Percentiles rank a stretch among this genome's conserved stretches.
These are phyloP conservation scores for Neocrepidodera transversa DNA, from an alignment of 2,888 invertebrate genomes.

Conservation along the genomic window DNA sequence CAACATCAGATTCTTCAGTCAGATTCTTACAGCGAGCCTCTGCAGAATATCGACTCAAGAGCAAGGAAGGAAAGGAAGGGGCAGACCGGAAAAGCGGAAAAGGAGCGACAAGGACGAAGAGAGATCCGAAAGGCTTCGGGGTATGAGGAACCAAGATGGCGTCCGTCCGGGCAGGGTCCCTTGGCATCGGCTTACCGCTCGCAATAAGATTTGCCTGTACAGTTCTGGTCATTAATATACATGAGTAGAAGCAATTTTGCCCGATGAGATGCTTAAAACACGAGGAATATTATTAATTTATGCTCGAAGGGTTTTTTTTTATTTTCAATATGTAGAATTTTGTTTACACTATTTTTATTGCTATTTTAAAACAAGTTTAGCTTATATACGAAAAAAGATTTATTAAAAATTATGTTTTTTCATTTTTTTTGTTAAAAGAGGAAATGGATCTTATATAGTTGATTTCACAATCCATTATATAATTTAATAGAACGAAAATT, in stretches of 20 bases:
- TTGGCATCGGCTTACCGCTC: conserved; percentile 59
- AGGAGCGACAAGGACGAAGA: conserved; percentile 52
- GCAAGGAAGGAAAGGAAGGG: conserved; percentile 53
- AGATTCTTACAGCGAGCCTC: conserved; percentile 56
- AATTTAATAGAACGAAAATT: too few species aligned
- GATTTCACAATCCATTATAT: too few species aligned
- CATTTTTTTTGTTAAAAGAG: too few species aligned
- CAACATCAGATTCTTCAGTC: conserved; percentile 52
- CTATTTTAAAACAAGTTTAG: too few species aligned
- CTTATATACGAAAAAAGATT: too few species aligned
- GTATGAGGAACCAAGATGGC: conserved; percentile 57
- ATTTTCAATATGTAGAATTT: too few species aligned
- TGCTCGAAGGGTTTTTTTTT: too few species aligned
- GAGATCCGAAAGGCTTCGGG: conserved; percentile 47
- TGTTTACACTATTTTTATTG: too few species aligned
- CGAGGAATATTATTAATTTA: too few species aligned
- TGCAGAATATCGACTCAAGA: conserved; percentile 60
- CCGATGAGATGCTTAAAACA: too few species aligned
- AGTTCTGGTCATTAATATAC: conserved; percentile 61
- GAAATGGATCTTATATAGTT: too few species aligned
- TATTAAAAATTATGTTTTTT: too few species aligned
- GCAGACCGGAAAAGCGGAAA: conserved; percentile 41
- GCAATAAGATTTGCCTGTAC: conserved; percentile 61
- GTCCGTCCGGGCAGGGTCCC: conserved; percentile 56
- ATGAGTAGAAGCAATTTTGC: conserved; percentile 51